Conservation (phyloP, 2,888 invertebrate genomes). For the Marasmarcha lunaedactyla region DNA sequence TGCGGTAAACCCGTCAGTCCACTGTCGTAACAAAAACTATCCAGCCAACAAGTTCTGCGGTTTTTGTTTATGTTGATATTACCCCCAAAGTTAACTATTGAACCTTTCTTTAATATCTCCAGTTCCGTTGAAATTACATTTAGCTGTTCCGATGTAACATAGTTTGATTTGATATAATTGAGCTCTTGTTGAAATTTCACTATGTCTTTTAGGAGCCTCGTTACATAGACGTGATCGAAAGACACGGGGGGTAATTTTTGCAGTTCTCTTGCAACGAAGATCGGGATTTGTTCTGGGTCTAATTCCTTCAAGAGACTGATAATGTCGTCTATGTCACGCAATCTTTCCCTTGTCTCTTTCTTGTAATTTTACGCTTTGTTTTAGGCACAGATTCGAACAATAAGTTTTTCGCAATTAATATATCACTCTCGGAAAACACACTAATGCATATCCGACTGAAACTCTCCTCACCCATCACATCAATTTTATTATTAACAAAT, state of each 20-base stretch:
- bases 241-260: slow-evolving; percentile 6
- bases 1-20: too few species aligned
- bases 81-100: too few species aligned
- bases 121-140: too few species aligned
- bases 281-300: slow-evolving; percentile 7
- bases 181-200: too few species aligned
- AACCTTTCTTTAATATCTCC: too few species aligned
- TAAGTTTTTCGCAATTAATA: background rate
- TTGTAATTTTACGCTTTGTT: background rate
- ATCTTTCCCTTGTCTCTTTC: background rate
- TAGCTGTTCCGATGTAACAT: too few species aligned
- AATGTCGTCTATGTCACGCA: background rate
- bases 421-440: background rate
- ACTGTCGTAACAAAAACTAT: too few species aligned
- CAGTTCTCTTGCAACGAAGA: slow-evolving; percentile 7
- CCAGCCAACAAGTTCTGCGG: too few species aligned
- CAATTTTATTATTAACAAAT: slow-evolving; percentile 6
- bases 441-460: background rate
- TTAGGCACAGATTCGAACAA: background rate
- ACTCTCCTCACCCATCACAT: slow-evolving; percentile 6
- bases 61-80: too few species aligned
- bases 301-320: slow-evolving; percentile 3
- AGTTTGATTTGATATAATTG: too few species aligned
- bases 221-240: slow-evolving; percentile 9
- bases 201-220: slow-evolving; percentile 6